phyloP scores from a whole-genome alignment of 2,113 vertebrate genomes.

The Loxodonta africana region DNA sequence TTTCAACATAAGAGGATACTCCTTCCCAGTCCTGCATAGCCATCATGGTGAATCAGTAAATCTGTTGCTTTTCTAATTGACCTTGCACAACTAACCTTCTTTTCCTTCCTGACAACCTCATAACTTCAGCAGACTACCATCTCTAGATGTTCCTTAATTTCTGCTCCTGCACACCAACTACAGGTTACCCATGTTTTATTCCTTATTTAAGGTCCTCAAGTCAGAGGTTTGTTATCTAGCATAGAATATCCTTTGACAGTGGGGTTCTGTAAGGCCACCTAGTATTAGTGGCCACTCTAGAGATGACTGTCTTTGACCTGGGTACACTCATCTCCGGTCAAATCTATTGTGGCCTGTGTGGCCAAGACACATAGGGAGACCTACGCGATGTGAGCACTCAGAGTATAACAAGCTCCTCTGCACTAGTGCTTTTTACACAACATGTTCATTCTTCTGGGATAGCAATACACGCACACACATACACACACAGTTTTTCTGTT shows the following conservation, averaged over 20 bases:
- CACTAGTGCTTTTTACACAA: background rate
- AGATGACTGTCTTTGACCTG: background rate
- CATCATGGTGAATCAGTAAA: background rate
- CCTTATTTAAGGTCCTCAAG: background rate
- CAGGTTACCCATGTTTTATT: background rate
- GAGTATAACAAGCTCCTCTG: background rate
- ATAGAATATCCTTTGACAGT: background rate
- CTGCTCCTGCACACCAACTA: background rate
- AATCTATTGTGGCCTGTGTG: background rate
- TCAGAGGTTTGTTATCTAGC: background rate
- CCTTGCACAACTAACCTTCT: background rate
- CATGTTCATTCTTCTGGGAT: background rate
- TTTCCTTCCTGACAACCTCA: background rate
- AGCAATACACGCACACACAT: background rate
- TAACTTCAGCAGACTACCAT: background rate
- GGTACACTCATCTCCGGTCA: background rate
- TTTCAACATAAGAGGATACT: rapidly evolving
- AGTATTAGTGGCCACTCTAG: background rate
- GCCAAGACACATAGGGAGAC: background rate
- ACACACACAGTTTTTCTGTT: background rate
- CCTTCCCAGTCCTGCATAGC: background rate
- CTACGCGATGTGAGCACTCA: background rate
- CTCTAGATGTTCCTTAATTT: background rate
- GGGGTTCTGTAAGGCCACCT: background rate
- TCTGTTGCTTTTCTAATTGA: background rate